Base-by-base conservation (phyloP, 2,113 vertebrate species). In the Oostethus manadensis region DNA sequence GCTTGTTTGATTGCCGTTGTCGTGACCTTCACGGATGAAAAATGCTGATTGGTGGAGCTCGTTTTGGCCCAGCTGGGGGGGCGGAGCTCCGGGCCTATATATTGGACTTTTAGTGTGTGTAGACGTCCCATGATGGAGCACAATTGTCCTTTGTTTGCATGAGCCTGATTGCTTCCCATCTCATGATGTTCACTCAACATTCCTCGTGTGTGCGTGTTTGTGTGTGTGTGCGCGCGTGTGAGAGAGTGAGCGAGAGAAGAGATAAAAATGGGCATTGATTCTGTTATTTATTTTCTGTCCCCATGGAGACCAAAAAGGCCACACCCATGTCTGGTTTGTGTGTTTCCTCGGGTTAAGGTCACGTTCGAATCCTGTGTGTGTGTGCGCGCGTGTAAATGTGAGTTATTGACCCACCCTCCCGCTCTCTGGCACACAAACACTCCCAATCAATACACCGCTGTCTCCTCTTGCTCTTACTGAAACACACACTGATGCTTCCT, bases 281-380 rank as follows among this genome's bases (percentile, higher is more conserved):
- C 21, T 14, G 23, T 42, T 56, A 13, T 21, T 21, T 29, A 33
- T n/a, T 23, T 47, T 22, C 45, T 4, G 18, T 70, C 45, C 33
- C 46, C 21, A 4, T 43, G 18, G 64, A 63, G 55, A 62, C 26
- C 47, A 42, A 64, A 11, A 5, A 45, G 50, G 21, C 51, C 51
- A 48, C 57, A 7, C 57, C 64, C 26, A 50, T 13, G 51, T 66
- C 56, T 68, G 60, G 43, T 42, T 8, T 53, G 9, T 23, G 29
- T 42, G 21, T 49, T 18, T 62, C 64, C 61, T 82, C 59, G 67
- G 64, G 68, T 80, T 74, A 70, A 78, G 78, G 80, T 79, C 72
- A 68, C 54, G 49, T 71, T 51, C 51, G 10, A 68, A 16, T 8
- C 10, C 23, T 44, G 40, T 62, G 42, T 22, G 40, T 56, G 56